Percentiles rank a stretch among this genome's conserved stretches.
Conservation (phyloP, 2,797 vertebrate species). For the Sebastes taczanowskii region DNA sequence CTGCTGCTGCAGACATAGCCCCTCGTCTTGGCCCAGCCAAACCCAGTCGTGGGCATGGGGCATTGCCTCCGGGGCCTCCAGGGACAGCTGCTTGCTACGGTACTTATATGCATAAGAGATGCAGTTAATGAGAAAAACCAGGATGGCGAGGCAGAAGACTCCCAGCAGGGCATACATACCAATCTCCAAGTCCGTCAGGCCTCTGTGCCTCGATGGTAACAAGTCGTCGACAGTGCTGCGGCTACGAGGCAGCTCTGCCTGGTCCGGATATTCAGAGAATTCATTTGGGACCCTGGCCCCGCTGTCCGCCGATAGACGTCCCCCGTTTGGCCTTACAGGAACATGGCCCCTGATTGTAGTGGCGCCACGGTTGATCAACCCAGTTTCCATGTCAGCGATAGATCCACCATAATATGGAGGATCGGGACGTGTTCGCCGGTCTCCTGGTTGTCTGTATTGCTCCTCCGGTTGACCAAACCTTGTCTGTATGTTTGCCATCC, state of each 20-base stretch:
- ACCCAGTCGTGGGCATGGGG: constrained; percentile 97
- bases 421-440: constrained; percentile 84
- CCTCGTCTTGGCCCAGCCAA: constrained; percentile 92
- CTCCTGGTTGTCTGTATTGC: constrained; percentile 84
- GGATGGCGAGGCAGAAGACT: constrained; percentile 95
- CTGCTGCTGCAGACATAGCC: constrained; percentile 83
- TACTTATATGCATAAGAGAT: constrained; percentile 93
- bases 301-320: constrained; percentile 78
- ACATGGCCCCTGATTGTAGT: constrained; percentile 84
- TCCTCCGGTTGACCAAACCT: constrained; percentile 85
- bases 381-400: constrained; percentile 84
- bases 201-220: constrained; percentile 78
- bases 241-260: constrained; percentile 84
- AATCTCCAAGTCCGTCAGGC: constrained; percentile 92
- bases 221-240: constrained; percentile 83
- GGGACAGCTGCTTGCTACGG: constrained; percentile 90
- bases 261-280: constrained; percentile 90
- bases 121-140: constrained; percentile 97
- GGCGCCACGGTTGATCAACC: constrained; percentile 76
- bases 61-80: constrained; percentile 87
- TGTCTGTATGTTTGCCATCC: constrained; percentile 83
- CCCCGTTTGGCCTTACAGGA: constrained; percentile 79
- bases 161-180: constrained; percentile 97
- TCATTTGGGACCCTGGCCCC: constrained; percentile 85
- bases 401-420: constrained; percentile 81